phyloP scores from a whole-genome alignment of 1,140 invertebrate genomes.

The Ylistrum balloti region DNA sequence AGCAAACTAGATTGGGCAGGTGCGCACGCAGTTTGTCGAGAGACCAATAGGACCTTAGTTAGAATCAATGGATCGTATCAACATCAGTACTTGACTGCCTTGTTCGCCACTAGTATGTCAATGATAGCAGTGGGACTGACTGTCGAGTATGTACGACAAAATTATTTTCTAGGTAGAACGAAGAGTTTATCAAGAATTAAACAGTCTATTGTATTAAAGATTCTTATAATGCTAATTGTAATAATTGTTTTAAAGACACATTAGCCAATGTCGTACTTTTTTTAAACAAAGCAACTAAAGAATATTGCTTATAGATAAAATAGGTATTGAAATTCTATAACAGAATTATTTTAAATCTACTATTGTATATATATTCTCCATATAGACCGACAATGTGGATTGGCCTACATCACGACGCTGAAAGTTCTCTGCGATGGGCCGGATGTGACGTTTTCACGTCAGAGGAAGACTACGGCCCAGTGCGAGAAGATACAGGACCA shows the following conservation, averaged over 20 bases:
- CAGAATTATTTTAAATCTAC: no score
- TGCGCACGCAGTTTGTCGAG: not conserved
- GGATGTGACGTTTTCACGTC: not conserved
- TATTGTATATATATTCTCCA: not conserved
- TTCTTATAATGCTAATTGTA: no score
- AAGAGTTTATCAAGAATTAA: no score
- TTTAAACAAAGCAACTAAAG: no score
- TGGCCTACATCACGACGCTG: not conserved
- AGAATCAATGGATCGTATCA: not conserved
- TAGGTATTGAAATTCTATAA: no score
- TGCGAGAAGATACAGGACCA: not conserved
- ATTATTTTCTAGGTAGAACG: no score
- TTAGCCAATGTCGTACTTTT: no score
- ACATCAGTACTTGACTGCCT: not conserved
- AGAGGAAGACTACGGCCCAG: not conserved
- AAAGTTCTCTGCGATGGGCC: conserved; percentile 18
- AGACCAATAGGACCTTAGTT: not conserved
- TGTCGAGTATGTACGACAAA: not conserved
- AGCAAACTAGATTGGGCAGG: conserved; percentile 13
- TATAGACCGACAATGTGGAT: not conserved
- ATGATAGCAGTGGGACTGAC: not conserved
- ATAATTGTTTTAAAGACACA: no score
- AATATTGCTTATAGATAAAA: no score
- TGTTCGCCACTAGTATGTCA: not conserved
- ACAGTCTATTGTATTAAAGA: no score